Evolutionary conservation across 2,113 vertebrate species (phyloP).

Genomic region (Microtus oregoni): DNA sequence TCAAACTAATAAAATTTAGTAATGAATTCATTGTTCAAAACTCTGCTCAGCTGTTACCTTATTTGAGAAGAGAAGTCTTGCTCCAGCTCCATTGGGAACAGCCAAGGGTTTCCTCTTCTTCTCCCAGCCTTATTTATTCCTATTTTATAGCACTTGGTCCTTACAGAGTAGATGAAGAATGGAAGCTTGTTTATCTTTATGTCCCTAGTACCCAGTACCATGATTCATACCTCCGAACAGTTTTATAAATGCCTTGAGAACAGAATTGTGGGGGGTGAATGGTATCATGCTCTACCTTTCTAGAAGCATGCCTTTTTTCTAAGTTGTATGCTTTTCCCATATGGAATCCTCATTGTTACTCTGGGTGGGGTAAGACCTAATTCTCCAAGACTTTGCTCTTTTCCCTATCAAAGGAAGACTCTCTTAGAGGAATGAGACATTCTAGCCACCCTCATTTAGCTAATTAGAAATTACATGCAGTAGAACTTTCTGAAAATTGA

Average conservation of each 20-base stretch:
- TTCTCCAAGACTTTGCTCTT: background rate
- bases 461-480: background rate
- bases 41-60: background rate
- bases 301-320: background rate
- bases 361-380: background rate
- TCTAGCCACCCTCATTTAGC: background rate
- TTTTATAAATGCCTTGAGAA: constrained; percentile 27
- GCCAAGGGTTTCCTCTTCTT: background rate
- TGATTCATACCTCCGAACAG: background rate
- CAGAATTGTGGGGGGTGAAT: background rate
- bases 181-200: background rate
- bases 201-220: background rate
- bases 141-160: background rate
- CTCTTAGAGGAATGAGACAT: background rate
- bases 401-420: constrained; percentile 10
- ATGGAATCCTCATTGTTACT: constrained; percentile 23
- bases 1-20: background rate
- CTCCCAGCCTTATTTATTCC: background rate
- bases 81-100: background rate
- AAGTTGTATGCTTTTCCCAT: background rate
- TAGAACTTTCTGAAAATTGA: background rate
- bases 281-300: constrained; percentile 14
- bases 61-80: constrained; percentile 24
- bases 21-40: constrained; percentile 20
- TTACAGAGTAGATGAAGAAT: background rate